These are phyloP conservation scores for Melinaea marsaeus DNA, from an alignment of 2,888 invertebrate species.

Conservation along the genomic window DNA sequence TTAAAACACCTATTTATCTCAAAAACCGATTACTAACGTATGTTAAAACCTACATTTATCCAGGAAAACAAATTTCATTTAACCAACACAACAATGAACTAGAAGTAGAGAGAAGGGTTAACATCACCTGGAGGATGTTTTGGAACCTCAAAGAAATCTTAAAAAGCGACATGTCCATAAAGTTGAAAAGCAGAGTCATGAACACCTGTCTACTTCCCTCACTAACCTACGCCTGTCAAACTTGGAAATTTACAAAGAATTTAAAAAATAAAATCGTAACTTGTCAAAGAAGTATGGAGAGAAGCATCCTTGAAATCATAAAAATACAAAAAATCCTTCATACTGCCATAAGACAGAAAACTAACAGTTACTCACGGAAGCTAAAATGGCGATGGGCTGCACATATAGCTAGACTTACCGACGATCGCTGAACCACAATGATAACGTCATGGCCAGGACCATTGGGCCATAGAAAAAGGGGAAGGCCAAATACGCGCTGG, in stretches of 20 bases:
- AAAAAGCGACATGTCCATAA: conserved; percentile 5
- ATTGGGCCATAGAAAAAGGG: conserved; percentile 3
- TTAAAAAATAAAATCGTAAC: too few species aligned
- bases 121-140: conserved; percentile 18
- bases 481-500: background rate
- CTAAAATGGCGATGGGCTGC: conserved; percentile 28
- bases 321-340: conserved; percentile 11
- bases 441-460: conserved; percentile 8
- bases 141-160: conserved; percentile 19
- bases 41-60: conserved; percentile 14
- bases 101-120: conserved; percentile 15
- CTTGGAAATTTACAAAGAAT: too few species aligned
- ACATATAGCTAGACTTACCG: conserved; percentile 5
- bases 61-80: conserved; percentile 19
- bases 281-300: background rate
- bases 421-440: conserved; percentile 10
- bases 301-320: conserved; percentile 6
- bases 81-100: conserved; percentile 8
- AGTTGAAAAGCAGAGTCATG: too few species aligned
- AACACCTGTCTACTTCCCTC: too few species aligned
- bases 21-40: conserved; percentile 8
- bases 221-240: too few species aligned
- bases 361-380: conserved; percentile 23
- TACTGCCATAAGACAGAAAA: conserved; percentile 19
- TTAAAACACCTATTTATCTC: background rate